Base-by-base conservation (phyloP, 2,888 invertebrate species). In the Caenorhabditis sinica region DNA sequence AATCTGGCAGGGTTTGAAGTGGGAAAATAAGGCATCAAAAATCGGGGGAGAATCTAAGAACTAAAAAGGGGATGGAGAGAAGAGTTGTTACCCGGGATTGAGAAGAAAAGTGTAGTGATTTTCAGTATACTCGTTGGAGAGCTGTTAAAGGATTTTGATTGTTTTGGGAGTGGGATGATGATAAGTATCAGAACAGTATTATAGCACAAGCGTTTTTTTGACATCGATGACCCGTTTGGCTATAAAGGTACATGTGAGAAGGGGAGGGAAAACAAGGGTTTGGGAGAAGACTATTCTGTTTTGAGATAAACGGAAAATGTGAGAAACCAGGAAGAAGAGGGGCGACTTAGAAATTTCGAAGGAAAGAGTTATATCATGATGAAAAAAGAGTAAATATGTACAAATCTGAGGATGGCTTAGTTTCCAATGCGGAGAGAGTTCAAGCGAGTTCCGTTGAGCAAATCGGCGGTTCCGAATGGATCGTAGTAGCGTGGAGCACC, bases 381-480 rank as follows among this genome's bases (percentile, higher is more conserved):
- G 45, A 45, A 76, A 40, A 33, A 65, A 58, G 23, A 15, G 28
- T 28, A 58, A 33, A 25, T 56, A 74, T 75, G 45, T 75, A 82
- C 56, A 75, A 4, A 56, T 9, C 28, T 15, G 25, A 5, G 23
- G 58, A 2, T 51, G 15, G 49, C n/a, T 66, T 56, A 84, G 56
- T 80, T 80, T 33, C 76, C 75, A 63, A 85, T 85, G 23, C 85
- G 81, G 20, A 85, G 61, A 8, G 82, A 74, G 20, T 69, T 74
- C 68, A 86, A 25, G 8, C 73, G 82, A 13, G 61, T 56, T 30
- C 86, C 86, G n/a, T 82, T 79, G 28, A 86, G 76, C 30, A 88
- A 65, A 30, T 82, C 79, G 56, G 86, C 85, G 13, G 85, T 85
- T 25, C 89, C 89, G 74, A 89, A 89, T 13, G 88, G 88, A 69